These are phyloP conservation scores for Trichonephila inaurata DNA, from an alignment of 1,140 invertebrate species.

Conservation along the genomic window DNA sequence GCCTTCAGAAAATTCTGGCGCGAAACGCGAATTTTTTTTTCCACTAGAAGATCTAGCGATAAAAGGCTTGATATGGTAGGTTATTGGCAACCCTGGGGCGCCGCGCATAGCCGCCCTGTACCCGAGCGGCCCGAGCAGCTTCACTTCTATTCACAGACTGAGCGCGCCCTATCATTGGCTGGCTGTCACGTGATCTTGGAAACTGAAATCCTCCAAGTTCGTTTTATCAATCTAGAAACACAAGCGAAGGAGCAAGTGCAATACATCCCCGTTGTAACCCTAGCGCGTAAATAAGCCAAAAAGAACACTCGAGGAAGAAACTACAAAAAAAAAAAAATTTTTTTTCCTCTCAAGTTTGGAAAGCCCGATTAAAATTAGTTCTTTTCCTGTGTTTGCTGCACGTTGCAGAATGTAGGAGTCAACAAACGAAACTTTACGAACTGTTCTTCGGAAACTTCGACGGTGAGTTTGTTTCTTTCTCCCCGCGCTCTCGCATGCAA, in stretches of 20 bases:
- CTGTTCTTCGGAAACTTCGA: conserved; percentile 22
- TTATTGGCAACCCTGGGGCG: conserved; percentile 64
- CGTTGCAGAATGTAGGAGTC: conserved; percentile 29
- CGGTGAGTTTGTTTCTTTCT: conserved; percentile 67
- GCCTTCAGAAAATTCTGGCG: conserved; percentile 50
- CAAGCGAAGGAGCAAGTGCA: background rate
- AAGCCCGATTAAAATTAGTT: conserved; percentile 2
- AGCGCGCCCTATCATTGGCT: conserved; percentile 55
- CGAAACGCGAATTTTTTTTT: conserved; percentile 36
- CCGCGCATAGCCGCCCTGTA: conserved; percentile 64
- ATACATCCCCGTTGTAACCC: background rate
- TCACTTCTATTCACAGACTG: conserved; percentile 65
- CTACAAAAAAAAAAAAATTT: background rate
- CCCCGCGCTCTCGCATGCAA: conserved; percentile 1
- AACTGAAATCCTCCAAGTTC: conserved; percentile 71
- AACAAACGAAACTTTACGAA: background rate
- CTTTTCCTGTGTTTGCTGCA: background rate
- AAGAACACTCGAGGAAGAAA: background rate
- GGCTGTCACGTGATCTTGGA: conserved; percentile 65
- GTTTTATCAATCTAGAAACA: conserved; percentile 67
- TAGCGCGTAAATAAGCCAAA: background rate
- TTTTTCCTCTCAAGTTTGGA: conserved; percentile 11
- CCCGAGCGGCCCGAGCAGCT: conserved; percentile 63
- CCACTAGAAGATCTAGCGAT: conserved; percentile 38
- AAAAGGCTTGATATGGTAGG: conserved; percentile 47